Evolutionary conservation across 2,888 invertebrate species (phyloP).

Genomic region (Drosophila helvetica): DNA sequence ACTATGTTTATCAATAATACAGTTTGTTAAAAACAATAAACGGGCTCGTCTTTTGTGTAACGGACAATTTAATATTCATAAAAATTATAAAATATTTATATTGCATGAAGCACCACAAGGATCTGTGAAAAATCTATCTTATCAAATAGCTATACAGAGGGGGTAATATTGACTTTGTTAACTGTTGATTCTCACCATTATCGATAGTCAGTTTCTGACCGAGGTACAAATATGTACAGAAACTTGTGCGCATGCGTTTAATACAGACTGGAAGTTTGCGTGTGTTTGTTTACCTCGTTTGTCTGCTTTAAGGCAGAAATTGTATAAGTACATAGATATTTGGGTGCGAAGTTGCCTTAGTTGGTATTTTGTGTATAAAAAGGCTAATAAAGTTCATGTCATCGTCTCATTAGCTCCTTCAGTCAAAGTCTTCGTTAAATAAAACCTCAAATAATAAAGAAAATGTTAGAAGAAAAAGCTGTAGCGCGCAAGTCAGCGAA

Average conservation of each 20-base stretch:
- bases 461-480: slow-evolving; percentile 13
- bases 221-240: slow-evolving; percentile 4
- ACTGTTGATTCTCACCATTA: slow-evolving; percentile 18
- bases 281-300: slow-evolving; percentile 69
- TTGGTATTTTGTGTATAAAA: slow-evolving; percentile 48
- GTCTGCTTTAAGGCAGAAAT: slow-evolving; percentile 52
- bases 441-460: slow-evolving; percentile 4
- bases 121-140: not conserved
- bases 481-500: slow-evolving; percentile 31
- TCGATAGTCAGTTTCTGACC: slow-evolving; percentile 33
- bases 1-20: slow-evolving; percentile 2
- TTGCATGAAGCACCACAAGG: not conserved
- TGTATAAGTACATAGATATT: slow-evolving; percentile 53
- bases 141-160: slow-evolving; percentile 8
- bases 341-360: slow-evolving; percentile 49
- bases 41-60: not conserved
- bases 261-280: slow-evolving; percentile 56
- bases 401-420: slow-evolving; percentile 4
- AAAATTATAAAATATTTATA: not conserved
- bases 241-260: slow-evolving; percentile 55
- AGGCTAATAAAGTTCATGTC: slow-evolving; percentile 22
- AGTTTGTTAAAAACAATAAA: slow-evolving; percentile 17
- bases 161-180: slow-evolving; percentile 29
- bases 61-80: not conserved
- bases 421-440: slow-evolving; percentile 16